Base-by-base conservation (phyloP, 2,797 vertebrate genomes). In the Oreortyx pictus region DNA sequence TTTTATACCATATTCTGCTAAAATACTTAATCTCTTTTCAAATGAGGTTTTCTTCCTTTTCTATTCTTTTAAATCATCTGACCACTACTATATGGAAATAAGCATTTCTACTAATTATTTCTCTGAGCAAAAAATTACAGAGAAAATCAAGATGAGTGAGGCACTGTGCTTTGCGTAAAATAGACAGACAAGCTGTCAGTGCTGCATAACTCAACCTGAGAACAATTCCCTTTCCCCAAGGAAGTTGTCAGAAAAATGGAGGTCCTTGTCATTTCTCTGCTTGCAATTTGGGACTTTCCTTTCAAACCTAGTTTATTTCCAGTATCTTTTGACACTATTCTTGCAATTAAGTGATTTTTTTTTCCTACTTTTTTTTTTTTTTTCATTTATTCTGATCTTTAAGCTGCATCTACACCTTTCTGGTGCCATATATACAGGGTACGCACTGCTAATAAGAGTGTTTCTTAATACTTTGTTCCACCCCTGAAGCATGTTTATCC, bases 231-330 rank as follows among this genome's bases (percentile, higher is more conserved):
- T 79, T 92, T 96, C 94, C 92, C 95, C 88, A 77, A 93, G 95
- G 94, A 97, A 95, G 94, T 96, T 97, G 96, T 97, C 95, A 96
- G 94, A 96, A 95, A 97, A 97, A 97, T 96, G 90, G 91, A 97
- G 85, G 81, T 92, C 95, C 92, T 96, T 97, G 96, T 97, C 97
- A 97, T 91, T 96, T 94, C 64, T 92, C 33, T 0, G 29, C 95
- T 96, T 41, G 93, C 94, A 96, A 97, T 97, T 97, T 95, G 83
- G 96, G 86, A 92, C 92, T 96, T 96, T 96, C 89, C 78, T 94
- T 97, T 97, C 93, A 95, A 57, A 93, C 72, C 65, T 97, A 89
- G 79, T 94, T 96, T 96, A 93, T 94, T 93, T 95, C 93, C 84
- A 85, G 92, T 95, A 85, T 95, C 93, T 94, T 95, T 96, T 93